These are phyloP conservation scores for Melinaea menophilus DNA, from an alignment of 2,888 invertebrate species.

Conservation along the genomic window DNA sequence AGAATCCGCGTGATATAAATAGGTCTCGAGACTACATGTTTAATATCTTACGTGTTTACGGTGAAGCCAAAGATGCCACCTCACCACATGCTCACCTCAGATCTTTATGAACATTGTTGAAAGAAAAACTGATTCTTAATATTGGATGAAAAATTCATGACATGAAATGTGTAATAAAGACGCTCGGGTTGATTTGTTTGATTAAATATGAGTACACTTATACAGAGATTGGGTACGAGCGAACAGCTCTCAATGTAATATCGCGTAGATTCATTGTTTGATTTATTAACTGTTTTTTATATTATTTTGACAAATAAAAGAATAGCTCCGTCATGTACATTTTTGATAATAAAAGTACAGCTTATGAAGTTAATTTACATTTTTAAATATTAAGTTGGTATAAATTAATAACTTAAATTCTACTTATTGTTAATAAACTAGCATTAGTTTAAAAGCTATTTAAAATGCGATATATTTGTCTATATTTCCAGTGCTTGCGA, in stretches of 20 bases:
- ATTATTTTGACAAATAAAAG: no score
- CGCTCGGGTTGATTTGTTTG: background rate
- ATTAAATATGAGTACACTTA: background rate
- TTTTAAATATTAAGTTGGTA: no score
- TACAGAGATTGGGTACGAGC: background rate
- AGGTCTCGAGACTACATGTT: conserved; percentile 20
- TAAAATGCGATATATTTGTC: background rate
- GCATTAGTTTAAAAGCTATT: no score
- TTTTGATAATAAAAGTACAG: no score
- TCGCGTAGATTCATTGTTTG: no score
- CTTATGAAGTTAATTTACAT: no score
- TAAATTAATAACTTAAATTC: no score
- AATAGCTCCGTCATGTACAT: no score
- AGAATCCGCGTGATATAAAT: conserved; percentile 19
- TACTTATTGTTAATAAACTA: no score
- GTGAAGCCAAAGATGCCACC: conserved; percentile 20
- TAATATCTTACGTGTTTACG: conserved; percentile 16
- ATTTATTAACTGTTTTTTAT: no score
- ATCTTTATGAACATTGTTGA: conserved; percentile 24
- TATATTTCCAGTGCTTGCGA: conserved; percentile 1
- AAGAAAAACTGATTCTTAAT: conserved; percentile 18
- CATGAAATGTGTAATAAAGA: conserved; percentile 3
- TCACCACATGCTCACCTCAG: conserved; percentile 16
- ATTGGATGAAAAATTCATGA: background rate
- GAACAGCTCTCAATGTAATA: no score